Base-by-base conservation (phyloP, 2,888 invertebrate species). In the Euproctis similis region DNA sequence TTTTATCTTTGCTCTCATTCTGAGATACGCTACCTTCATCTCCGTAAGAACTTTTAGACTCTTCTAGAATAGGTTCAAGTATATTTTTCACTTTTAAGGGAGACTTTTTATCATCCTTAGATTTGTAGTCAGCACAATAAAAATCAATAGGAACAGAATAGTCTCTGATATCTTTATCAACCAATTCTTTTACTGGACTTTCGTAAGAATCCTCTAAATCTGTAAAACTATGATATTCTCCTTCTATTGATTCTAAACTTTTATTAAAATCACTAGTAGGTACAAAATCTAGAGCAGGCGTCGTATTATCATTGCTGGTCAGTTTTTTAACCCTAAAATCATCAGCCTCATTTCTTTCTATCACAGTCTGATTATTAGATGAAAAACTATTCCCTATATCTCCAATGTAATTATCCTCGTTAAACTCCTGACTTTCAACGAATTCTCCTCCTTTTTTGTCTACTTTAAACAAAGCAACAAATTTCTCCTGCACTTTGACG, bases 201-300 rank as follows among this genome's bases (percentile, higher is more conserved):
- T 75, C 73, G 23, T 84, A 85, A 0, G 63, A 66, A 5, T 73
- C 66, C 31, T 73, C 81, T 8, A 74, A 71, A 36, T 78, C 81
- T 22, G 65, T 66, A 25, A 85, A 85, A 37, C 84, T 85, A n/a
- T 75, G 75, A 40, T 85, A 85, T 44, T 80, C 82, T 0, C 85
- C 85, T 53, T 77, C 77, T n/a, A 42, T 46, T 0, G 70, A 58
- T 8, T 71, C 69, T 9, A 60, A 8, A n/a, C 57, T 51, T 14
- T 44, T 52, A 29, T 62, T 55, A 2, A 40, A 29, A 23, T 62
- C 60, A 21, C 11, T 11, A 10, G 8, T 7, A 21, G 10, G 4
- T 10, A 21, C 8, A 12, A 5, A 7, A n/a, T 8, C 4, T 4
- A 12, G n/a, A 2, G 12, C 3, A n/a, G n/a, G 12, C 8, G 10